phyloP scores from a whole-genome alignment of 2,113 vertebrate genomes.

The Nothocercus nigrocapillus region DNA sequence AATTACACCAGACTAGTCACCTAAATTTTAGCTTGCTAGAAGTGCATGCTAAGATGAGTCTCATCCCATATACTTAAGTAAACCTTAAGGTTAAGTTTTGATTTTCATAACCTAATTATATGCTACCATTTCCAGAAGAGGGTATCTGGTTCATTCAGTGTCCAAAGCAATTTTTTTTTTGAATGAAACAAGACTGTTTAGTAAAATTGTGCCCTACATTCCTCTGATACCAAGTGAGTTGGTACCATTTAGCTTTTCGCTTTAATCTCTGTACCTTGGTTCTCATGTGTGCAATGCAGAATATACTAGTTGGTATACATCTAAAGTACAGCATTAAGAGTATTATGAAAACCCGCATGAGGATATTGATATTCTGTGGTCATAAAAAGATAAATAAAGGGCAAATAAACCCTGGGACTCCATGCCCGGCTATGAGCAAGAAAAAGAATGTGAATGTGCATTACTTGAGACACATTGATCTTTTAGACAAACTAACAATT shows the following conservation, averaged over 20 bases:
- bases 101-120: slow-evolving; percentile 46
- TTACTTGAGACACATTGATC: slow-evolving; percentile 7
- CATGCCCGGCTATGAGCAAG: neutral
- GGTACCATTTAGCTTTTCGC: neutral
- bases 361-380: slow-evolving; percentile 52
- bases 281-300: neutral
- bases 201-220: neutral
- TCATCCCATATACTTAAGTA: neutral
- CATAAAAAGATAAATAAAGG: slow-evolving; percentile 46
- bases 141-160: slow-evolving; percentile 1
- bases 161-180: neutral
- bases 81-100: neutral
- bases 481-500: slow-evolving; percentile 39
- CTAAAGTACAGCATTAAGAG: neutral
- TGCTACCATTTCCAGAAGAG: slow-evolving; percentile 25
- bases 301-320: neutral
- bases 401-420: slow-evolving; percentile 43
- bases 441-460: neutral
- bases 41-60: neutral
- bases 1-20: slow-evolving; percentile 5
- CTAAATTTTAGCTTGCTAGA: neutral
- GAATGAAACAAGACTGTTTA: neutral
- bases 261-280: neutral
- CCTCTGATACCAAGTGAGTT: neutral
- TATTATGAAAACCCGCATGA: neutral